phyloP scores from a whole-genome alignment of 1,140 invertebrate genomes.

The Pectinophora gossypiella region DNA sequence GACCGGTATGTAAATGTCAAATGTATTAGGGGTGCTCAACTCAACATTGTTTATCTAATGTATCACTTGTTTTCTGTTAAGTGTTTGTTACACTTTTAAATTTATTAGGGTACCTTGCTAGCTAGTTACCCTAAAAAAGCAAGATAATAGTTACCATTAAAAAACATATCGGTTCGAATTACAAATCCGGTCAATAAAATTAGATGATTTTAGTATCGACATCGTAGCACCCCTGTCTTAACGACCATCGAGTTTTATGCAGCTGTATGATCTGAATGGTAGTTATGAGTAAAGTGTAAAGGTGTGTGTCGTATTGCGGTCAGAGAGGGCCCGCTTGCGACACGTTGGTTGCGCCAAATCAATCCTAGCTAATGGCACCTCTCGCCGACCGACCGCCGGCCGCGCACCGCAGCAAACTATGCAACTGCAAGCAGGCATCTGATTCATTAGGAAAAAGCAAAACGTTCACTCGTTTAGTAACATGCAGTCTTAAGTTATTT shows the following conservation, averaged over 20 bases:
- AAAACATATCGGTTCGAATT: too few relatives aligned
- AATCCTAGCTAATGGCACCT: conserved; percentile 44
- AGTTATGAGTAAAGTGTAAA: conserved; percentile 18
- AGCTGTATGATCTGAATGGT: conserved; percentile 11
- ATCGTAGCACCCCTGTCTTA: neutral
- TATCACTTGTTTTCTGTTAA: too few relatives aligned
- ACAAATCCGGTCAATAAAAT: too few relatives aligned
- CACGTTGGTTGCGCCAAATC: conserved; percentile 47
- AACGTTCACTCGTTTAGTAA: neutral
- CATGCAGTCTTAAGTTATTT: neutral
- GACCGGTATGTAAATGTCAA: conserved; percentile 1
- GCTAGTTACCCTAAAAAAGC: too few relatives aligned
- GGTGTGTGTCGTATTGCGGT: conserved; percentile 38
- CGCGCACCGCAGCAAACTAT: neutral
- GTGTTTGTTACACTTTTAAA: too few relatives aligned
- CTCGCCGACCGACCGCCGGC: conserved; percentile 14
- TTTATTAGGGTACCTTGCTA: too few relatives aligned
- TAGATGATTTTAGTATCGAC: too few relatives aligned
- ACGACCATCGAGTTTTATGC: conserved; percentile 11
- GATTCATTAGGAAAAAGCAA: neutral
- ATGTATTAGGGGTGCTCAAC: neutral
- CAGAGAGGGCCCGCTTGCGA: conserved; percentile 36
- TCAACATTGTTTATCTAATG: too few relatives aligned
- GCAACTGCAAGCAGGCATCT: neutral
- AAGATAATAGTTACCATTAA: too few relatives aligned